phyloP scores from a whole-genome alignment of 2,888 invertebrate species.

The Agrochola lychnidis region DNA sequence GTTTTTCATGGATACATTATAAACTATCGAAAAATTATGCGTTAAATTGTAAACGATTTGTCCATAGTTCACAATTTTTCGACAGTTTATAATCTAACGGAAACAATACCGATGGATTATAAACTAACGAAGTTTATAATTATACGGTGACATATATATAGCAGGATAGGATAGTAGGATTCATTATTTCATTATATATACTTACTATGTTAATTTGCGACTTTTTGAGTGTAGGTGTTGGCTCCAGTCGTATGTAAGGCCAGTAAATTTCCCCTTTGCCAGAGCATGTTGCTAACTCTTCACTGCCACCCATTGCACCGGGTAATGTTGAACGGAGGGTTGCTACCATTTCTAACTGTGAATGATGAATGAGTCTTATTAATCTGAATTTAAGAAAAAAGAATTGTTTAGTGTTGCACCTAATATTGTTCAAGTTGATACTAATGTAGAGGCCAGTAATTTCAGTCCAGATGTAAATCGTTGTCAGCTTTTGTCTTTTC shows the following conservation, averaged over 20 bases:
- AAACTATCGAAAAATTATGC: too few species aligned
- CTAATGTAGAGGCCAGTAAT: not conserved
- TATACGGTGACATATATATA: too few species aligned
- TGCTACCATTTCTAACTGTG: conserved; percentile 82
- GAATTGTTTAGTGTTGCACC: not conserved
- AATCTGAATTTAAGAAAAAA: not conserved
- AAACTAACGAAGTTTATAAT: too few species aligned
- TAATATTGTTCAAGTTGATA: not conserved
- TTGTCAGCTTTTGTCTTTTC: not conserved
- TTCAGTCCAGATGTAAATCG: not conserved
- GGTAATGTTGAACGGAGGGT: conserved; percentile 69
- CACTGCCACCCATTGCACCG: conserved; percentile 49
- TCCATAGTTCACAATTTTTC: too few species aligned
- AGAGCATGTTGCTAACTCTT: conserved; percentile 74
- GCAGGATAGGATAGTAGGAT: too few species aligned
- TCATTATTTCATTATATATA: not conserved
- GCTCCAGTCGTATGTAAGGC: conserved; percentile 81
- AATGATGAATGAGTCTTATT: not conserved
- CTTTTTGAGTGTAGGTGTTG: conserved; percentile 48
- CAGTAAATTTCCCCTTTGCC: conserved; percentile 85
- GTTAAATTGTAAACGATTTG: too few species aligned
- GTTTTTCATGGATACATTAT: too few species aligned
- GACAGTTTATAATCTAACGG: too few species aligned
- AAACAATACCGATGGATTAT: too few species aligned
- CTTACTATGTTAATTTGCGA: not conserved